phyloP scores from a whole-genome alignment of 2,888 invertebrate species.

The Ptychoptera albimana region DNA sequence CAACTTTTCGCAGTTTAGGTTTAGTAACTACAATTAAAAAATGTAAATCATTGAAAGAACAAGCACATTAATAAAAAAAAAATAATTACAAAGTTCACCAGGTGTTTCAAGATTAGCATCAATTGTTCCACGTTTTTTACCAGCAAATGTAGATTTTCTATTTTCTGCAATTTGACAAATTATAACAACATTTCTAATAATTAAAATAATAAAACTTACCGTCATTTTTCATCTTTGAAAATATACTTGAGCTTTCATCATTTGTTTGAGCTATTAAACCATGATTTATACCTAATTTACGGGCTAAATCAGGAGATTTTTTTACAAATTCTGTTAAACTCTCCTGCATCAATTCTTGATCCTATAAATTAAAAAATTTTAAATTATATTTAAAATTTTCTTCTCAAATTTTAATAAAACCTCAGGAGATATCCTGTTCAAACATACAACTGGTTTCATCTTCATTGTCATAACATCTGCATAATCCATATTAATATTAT shows the following conservation, averaged over 20 bases:
- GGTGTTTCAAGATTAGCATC: not conserved
- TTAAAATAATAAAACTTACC: no score
- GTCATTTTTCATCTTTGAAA: constrained; percentile 38
- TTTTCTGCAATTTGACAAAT: no score
- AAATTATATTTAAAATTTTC: no score
- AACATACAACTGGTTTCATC: no score
- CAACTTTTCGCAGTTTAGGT: constrained; percentile 70
- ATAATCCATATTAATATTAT: no score
- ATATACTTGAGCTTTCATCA: constrained; percentile 18
- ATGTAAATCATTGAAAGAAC: constrained; percentile 1
- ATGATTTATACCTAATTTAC: constrained; percentile 37
- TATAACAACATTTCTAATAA: no score
- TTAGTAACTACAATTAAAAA: constrained; percentile 36
- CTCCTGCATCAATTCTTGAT: constrained; percentile 45
- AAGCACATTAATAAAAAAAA: constrained; percentile 26
- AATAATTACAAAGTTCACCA: not conserved
- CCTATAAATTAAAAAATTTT: constrained; percentile 24
- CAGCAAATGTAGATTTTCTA: no score
- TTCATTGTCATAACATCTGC: no score
- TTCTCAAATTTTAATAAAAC: no score
- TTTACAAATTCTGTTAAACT: constrained; percentile 46
- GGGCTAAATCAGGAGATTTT: constrained; percentile 40
- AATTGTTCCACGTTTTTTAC: no score
- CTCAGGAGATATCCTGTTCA: no score
- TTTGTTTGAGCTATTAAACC: constrained; percentile 9